Conservation (phyloP, 2,113 vertebrate genomes). For the Cathartes aura region DNA sequence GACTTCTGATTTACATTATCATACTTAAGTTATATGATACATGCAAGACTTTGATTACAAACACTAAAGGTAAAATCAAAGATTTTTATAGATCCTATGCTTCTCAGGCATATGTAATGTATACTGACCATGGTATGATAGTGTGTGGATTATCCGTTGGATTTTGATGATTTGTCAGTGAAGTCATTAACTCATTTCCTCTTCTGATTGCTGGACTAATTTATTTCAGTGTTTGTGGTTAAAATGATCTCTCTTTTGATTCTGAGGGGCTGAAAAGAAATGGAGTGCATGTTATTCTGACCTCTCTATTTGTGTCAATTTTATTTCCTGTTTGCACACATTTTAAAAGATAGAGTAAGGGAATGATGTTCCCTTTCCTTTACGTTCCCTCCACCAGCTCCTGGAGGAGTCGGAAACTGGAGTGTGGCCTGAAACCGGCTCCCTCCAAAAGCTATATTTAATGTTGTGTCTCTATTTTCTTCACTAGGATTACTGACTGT, state of each 20-base stretch:
- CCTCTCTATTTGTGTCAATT: neutral
- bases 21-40: neutral
- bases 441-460: neutral
- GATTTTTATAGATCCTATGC: neutral
- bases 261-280: neutral
- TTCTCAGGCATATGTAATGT: neutral
- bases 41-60: neutral
- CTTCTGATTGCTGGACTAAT: neutral
- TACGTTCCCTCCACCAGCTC: neutral
- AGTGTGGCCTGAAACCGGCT: neutral
- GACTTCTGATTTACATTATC: neutral
- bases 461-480: neutral
- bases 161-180: neutral
- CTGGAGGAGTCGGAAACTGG: neutral
- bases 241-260: neutral
- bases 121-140: neutral
- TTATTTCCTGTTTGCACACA: neutral
- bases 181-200: neutral
- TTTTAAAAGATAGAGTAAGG: neutral
- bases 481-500: neutral
- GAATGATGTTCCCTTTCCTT: accelerated
- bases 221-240: neutral
- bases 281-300: neutral
- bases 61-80: neutral
- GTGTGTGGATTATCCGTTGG: no score